Conservation (phyloP, 2,113 vertebrate species). For the Canis aureus region DNA sequence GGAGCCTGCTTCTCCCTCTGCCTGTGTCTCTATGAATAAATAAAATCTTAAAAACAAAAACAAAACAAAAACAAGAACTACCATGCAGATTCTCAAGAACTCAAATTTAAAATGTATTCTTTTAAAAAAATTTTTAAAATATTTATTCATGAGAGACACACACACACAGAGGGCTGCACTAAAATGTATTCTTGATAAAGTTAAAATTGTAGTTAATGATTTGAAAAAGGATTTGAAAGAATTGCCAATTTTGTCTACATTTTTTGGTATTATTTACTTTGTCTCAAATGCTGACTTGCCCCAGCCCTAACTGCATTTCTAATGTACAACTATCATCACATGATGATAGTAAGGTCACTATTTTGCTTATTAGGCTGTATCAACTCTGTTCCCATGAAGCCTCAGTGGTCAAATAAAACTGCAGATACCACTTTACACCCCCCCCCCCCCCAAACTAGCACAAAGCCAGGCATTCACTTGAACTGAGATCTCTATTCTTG, state of each 20-base stretch:
- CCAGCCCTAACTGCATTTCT: neutral
- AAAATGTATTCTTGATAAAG: neutral
- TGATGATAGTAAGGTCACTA: neutral
- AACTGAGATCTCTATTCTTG: fast-evolving
- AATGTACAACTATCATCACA: too few species aligned
- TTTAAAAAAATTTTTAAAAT: neutral
- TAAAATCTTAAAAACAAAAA: too few species aligned
- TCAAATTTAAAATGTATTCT: neutral
- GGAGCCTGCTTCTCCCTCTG: too few species aligned
- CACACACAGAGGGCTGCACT: neutral
- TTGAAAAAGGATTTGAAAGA: neutral
- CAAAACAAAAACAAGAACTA: neutral
- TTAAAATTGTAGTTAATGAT: neutral
- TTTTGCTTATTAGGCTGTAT: neutral
- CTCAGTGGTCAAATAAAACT: neutral
- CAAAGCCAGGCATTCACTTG: neutral
- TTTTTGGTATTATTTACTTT: neutral
- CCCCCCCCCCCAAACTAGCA: neutral
- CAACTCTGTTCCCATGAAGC: neutral
- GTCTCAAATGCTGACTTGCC: neutral
- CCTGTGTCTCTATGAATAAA: too few species aligned
- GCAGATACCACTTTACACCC: neutral
- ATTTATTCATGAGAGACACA: too few species aligned
- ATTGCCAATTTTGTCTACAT: neutral
- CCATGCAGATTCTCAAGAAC: neutral